Base-by-base conservation (phyloP, 2,888 invertebrate species). In the Alentia gelatinosa region DNA sequence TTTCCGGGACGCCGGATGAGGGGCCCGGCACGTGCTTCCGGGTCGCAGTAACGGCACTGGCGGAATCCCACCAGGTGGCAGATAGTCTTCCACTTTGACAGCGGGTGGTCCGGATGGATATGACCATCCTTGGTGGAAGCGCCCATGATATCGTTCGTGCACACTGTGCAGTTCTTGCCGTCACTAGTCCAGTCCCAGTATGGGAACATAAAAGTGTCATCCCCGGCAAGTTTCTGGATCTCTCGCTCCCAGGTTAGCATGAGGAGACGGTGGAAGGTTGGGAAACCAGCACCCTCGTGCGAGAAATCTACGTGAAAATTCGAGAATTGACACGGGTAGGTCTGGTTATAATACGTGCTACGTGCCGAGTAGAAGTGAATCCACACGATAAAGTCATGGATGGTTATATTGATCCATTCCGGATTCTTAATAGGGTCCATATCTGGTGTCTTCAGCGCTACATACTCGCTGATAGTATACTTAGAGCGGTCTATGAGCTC, bases 111-210 rank as follows among this genome's bases (percentile, higher is more conserved):
- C 5, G 68, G 68, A 40, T 90, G 37, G 33, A 90, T 50, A 19
- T 86, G 39, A 15, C 90, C 90, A 5, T 89, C 37, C 15, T 26
- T 15, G 0, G 68, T 88, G 9, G 86, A 86, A 30, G 68, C 90
- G 1, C 92, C 92, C 50, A 92, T 37, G 15, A 91, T 42, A 40
- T 92, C 92, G n/a, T 90, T 86, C 15, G 90, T 91, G 74, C 92
- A 92, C 7, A 92, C 90, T 23, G 86, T 35, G 86, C 92, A 92
- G 19, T 90, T 39, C 19, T 68, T 23, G 19, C 63, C 90, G 47
- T 90, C 50, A 42, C 42, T 47, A 9, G 56, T 26, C 90, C 90
- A 90, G 68, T 90, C 90, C 90, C 90, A 90, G 86, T 90, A 90
- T 0, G 90, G 90, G 33, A 90, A 90, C 63, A 68, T 86, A 30